These are phyloP conservation scores for Drosophila koepferae DNA, from an alignment of 2,888 invertebrate genomes.

Conservation along the genomic window DNA sequence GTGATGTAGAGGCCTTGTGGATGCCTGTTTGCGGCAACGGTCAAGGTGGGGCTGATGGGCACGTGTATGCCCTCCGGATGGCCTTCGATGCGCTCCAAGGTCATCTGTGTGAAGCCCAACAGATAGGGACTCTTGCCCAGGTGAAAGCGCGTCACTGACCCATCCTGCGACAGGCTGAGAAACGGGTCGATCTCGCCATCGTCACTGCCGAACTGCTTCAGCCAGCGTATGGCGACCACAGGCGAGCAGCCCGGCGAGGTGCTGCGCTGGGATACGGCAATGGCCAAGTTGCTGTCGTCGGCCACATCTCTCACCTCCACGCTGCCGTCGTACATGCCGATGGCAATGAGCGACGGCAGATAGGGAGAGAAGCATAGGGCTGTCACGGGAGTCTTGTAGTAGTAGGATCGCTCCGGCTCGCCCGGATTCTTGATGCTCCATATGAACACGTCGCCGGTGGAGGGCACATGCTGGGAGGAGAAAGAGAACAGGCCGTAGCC, in stretches of 20 bases:
- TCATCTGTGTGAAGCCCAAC: constrained; percentile 88
- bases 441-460: constrained; percentile 88
- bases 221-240: constrained; percentile 89
- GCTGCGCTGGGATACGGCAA: constrained; percentile 87
- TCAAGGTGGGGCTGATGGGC: constrained; percentile 27
- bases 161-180: constrained; percentile 88
- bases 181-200: constrained; percentile 86
- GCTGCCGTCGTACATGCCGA: constrained; percentile 91
- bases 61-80: constrained; percentile 87
- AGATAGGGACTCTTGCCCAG: constrained; percentile 87
- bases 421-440: constrained; percentile 94
- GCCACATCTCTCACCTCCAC: constrained; percentile 90
- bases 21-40: constrained; percentile 86
- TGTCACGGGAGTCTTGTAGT: constrained; percentile 88
- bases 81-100: constrained; percentile 89
- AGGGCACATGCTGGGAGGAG: constrained; percentile 85
- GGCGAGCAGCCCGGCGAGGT: constrained; percentile 88
- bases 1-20: constrained; percentile 88
- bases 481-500: constrained; percentile 90
- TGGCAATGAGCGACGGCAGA: constrained; percentile 90
- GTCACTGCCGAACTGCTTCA: constrained; percentile 69
- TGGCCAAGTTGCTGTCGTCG: constrained; percentile 85
- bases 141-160: constrained; percentile 87
- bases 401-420: constrained; percentile 90
- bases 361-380: constrained; percentile 89